A percentile compares a stretch with the other conserved stretches of the same genome.
Conservation (phyloP, 2,113 vertebrate species). For the Brachypodius melanocephalos region DNA sequence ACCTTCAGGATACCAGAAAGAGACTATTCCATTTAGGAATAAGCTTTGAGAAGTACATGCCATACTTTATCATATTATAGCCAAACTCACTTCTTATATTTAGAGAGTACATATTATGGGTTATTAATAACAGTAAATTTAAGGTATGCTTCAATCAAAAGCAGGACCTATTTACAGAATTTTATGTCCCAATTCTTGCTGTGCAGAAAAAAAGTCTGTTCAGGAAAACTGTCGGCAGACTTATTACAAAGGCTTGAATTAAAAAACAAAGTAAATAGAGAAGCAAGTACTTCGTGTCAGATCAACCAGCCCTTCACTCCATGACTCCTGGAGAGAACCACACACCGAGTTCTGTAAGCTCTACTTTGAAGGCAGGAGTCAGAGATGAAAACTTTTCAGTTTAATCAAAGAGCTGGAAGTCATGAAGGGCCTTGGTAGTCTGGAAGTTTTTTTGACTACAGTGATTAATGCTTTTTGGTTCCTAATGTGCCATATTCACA, state of each 20-base stretch:
- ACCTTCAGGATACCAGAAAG: background rate
- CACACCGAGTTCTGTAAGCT: background rate
- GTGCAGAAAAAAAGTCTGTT: background rate
- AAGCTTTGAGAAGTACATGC: background rate
- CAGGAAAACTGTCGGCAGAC: background rate
- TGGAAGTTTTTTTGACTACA: background rate
- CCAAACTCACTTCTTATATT: background rate
- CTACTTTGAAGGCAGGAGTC: background rate
- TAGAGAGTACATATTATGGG: background rate
- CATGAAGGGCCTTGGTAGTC: background rate
- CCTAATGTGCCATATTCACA: background rate
- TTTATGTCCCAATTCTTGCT: background rate
- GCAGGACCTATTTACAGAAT: background rate
- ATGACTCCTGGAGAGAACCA: background rate
- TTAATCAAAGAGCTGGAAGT: background rate
- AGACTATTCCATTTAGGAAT: background rate
- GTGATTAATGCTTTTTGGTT: background rate
- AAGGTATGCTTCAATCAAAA: background rate
- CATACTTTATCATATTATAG: background rate
- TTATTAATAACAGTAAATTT: background rate
- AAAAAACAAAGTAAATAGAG: background rate
- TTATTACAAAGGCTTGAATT: background rate
- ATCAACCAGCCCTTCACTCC: background rate
- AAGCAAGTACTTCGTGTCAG: background rate
- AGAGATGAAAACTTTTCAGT: background rate